phyloP scores from a whole-genome alignment of 1,140 invertebrate species.

The Nasonia vitripennis region DNA sequence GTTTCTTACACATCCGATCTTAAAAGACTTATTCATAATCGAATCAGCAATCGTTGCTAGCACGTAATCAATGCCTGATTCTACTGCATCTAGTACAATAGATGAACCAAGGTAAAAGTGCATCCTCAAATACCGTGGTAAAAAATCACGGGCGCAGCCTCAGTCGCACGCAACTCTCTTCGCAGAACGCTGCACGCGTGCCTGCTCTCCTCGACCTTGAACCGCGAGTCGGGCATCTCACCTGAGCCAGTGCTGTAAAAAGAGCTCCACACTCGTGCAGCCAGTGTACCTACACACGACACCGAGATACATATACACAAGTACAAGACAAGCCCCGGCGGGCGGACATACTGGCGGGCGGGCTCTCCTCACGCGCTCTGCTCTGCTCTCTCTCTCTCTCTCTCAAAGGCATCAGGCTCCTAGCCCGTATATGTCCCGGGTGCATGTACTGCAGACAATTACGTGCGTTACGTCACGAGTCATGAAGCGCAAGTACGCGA shows the following conservation, averaged over 20 bases:
- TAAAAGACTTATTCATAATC: too few species aligned
- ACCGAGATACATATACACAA: background rate
- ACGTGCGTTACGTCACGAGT: slow-evolving; percentile 70
- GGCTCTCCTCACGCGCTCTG: background rate
- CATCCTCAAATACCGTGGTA: too few species aligned
- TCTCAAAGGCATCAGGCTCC: slow-evolving; percentile 55
- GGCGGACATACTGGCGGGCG: slow-evolving; percentile 17
- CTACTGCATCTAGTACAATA: too few species aligned
- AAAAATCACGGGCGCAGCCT: background rate
- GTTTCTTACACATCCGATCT: background rate
- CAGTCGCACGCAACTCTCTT: too few species aligned
- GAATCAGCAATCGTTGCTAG: too few species aligned
- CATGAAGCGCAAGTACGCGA: slow-evolving; percentile 55
- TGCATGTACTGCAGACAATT: slow-evolving; percentile 72
- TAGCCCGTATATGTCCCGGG: slow-evolving; percentile 70
- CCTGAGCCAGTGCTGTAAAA: slow-evolving; percentile 11
- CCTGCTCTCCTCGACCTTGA: slow-evolving; percentile 25
- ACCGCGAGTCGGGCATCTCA: background rate
- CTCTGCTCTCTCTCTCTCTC: background rate
- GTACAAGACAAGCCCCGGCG: background rate
- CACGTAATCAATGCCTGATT: too few species aligned
- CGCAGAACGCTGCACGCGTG: background rate
- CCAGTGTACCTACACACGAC: background rate
- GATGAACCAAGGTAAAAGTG: too few species aligned
- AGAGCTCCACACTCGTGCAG: slow-evolving; percentile 17